Base-by-base conservation (phyloP, 1,140 invertebrate species). In the Leptestheria dahalacensis region DNA sequence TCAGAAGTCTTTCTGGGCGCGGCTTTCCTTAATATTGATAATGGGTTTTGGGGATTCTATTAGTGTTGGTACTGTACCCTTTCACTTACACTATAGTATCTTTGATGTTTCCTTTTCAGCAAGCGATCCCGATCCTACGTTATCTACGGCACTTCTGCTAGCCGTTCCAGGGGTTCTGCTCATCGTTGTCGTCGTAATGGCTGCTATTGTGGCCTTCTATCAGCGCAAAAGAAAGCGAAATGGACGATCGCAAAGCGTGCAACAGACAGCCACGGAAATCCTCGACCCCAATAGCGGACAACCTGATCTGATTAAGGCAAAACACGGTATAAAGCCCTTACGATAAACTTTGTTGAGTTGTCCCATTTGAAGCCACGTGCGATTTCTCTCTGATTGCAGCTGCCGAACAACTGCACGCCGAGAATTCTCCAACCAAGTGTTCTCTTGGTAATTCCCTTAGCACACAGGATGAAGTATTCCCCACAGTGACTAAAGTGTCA, bases 111-210 rank as follows among this genome's bases (percentile, higher is more conserved):
- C 41, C 20, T 21, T 23, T 29, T 26, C 48, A 52, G 20, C 51
- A 33, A 52, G 29, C 28, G 58, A 60, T 10, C 58, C 58, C 21
- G 26, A 50, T 33, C 29, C 49, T 48, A 51, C 58, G 18, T 33
- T 60, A 49, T 51, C 58, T 28, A 52, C 51, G 48, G 51, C 51
- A 25, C 48, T 60, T 23, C 47, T 60, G 24, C 49, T 60, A 25
- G 58, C 49, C 26, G 49, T 49, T 29, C 58, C 58, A 20, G 58
- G 48, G 48, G 28, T 49, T 29, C 51, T 60, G 33, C 33, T 60
- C 49, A 52, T 60, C 28, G 58, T 49, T 49, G 51, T 60, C 29
- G 28, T 52, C 28, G 48, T 48, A 29, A 48, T 60, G 18, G 58
- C 58, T 25, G 48, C 26, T 29, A 29, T 28, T 49, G 18, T 60